Evolutionary conservation across 2,113 vertebrate species (phyloP).

Genomic region (Protomyctophum bolini): DNA sequence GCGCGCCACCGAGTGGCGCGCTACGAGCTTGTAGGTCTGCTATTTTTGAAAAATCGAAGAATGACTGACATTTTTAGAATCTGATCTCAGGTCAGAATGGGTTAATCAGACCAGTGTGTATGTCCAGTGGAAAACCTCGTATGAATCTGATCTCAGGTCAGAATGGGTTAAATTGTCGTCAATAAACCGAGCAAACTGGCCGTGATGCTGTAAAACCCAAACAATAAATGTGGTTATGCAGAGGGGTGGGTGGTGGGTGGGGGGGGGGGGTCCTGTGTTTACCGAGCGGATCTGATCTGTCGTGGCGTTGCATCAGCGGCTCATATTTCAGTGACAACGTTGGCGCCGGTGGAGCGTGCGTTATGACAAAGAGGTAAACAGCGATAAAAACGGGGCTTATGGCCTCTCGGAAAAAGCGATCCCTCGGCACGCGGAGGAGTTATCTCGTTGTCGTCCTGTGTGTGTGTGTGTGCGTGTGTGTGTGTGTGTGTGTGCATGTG

Average conservation of each 20-base stretch:
- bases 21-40: too few relatives aligned
- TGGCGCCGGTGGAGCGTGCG: slow-evolving; percentile 43
- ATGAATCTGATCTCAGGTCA: too few relatives aligned
- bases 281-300: slow-evolving; percentile 33
- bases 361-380: slow-evolving; percentile 60
- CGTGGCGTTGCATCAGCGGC: slow-evolving; percentile 44
- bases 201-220: neutral
- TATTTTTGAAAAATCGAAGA: too few relatives aligned
- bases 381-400: slow-evolving; percentile 53
- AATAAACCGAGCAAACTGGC: neutral
- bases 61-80: too few relatives aligned
- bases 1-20: too few relatives aligned
- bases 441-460: slow-evolving; percentile 15
- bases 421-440: slow-evolving; percentile 36
- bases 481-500: neutral
- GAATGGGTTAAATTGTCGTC: neutral
- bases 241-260: too few relatives aligned
- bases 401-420: slow-evolving; percentile 56
- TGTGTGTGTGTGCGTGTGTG: neutral
- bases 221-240: neutral
- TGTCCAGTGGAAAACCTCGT: too few relatives aligned
- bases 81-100: too few relatives aligned
- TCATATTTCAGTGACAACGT: slow-evolving; percentile 51
- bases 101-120: too few relatives aligned
- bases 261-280: slow-evolving; percentile 31